Conservation (phyloP, 2,113 vertebrate species). For the Cebus imitator region DNA sequence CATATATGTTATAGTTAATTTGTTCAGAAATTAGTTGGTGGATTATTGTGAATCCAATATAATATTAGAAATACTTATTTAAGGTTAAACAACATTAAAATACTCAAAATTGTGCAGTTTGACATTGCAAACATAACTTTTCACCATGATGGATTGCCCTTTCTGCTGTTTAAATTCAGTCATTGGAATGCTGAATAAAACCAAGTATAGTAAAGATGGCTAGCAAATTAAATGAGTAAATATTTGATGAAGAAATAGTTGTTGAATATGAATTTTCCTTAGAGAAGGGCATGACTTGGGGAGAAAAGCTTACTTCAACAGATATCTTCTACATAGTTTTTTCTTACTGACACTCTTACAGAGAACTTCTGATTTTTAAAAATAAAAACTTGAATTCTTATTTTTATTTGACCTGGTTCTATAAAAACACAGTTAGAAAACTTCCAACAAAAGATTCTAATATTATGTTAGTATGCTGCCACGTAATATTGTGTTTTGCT, state of each 20-base stretch:
- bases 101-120: background rate
- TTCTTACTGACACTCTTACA: background rate
- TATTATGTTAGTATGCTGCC: background rate
- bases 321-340: background rate
- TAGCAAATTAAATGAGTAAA: background rate
- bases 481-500: background rate
- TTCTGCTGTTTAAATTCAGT: background rate
- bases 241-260: background rate
- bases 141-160: background rate
- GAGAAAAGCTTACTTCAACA: background rate
- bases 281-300: background rate
- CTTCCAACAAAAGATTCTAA: background rate
- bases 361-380: background rate
- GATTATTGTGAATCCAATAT: background rate
- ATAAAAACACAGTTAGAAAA: background rate
- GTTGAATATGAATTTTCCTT: background rate
- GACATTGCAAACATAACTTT: background rate
- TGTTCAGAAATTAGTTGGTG: background rate
- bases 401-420: background rate
- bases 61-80: background rate
- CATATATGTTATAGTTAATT: background rate
- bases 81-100: background rate
- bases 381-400: background rate
- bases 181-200: background rate
- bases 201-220: background rate